Conservation (phyloP, 2,113 vertebrate species). For the Podarcis raffonei region DNA sequence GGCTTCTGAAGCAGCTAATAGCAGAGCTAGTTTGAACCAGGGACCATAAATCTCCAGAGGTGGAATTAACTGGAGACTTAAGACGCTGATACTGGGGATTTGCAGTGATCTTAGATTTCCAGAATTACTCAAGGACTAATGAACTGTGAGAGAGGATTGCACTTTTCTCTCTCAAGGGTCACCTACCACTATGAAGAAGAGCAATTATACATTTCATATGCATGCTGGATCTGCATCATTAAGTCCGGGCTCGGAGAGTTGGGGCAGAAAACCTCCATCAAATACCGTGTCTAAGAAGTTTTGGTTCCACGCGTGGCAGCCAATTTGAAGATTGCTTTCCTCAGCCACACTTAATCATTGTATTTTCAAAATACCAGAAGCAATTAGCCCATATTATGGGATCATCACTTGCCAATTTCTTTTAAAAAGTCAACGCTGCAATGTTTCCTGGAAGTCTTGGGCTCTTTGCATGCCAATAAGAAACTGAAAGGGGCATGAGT, state of each 20-base stretch:
- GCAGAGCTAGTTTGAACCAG: neutral
- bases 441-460: conserved; percentile 61
- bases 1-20: too few relatives aligned
- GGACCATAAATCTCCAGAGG: neutral
- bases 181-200: too few relatives aligned
- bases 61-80: neutral
- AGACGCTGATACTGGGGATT: neutral
- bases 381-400: conserved; percentile 25
- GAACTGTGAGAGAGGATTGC: neutral
- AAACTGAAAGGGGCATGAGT: neutral
- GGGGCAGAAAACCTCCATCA: neutral
- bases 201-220: neutral
- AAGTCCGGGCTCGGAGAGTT: too few relatives aligned
- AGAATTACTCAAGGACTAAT: neutral
- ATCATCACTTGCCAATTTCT: conserved; percentile 12
- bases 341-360: neutral
- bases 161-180: neutral
- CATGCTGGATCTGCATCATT: neutral
- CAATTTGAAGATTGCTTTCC: neutral
- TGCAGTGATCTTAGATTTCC: neutral
- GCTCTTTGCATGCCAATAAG: conserved; percentile 54
- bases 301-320: accelerated
- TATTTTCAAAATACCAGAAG: conserved; percentile 48
- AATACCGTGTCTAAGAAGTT: neutral
- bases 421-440: conserved; percentile 47